Evolutionary conservation across 2,113 vertebrate species (phyloP).

Genomic region (Hippocampus zosterae): DNA sequence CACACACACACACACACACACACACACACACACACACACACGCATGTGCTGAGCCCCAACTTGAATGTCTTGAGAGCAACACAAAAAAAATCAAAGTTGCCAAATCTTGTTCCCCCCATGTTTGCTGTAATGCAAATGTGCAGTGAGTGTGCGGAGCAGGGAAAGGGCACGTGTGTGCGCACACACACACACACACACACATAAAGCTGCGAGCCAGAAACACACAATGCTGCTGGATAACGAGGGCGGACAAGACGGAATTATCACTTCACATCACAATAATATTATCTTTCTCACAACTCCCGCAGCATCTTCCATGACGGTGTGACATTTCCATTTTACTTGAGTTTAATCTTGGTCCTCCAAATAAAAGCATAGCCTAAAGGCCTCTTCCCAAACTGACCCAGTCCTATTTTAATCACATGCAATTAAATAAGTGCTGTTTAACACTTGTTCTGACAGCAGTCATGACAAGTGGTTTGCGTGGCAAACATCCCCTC

Average conservation of each 20-base stretch:
- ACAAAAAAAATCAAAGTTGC: slow-evolving; percentile 37
- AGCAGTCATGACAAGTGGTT: slow-evolving; percentile 73
- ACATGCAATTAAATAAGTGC: slow-evolving; percentile 78
- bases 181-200: slow-evolving; percentile 22
- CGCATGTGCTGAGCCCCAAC: slow-evolving; percentile 10
- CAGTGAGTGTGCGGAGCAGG: slow-evolving; percentile 31
- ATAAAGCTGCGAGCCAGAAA: slow-evolving; percentile 61
- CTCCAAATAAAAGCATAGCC: slow-evolving; percentile 73
- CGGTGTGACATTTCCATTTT: slow-evolving; percentile 76
- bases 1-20: not conserved
- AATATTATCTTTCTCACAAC: slow-evolving; percentile 71
- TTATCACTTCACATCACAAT: slow-evolving; percentile 73
- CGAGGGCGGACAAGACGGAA: slow-evolving; percentile 67
- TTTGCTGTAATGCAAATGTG: slow-evolving; percentile 47
- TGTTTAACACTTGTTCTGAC: slow-evolving; percentile 74
- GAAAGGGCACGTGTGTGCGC: slow-evolving; percentile 37
- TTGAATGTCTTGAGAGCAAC: slow-evolving; percentile 34
- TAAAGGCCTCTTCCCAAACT: slow-evolving; percentile 61
- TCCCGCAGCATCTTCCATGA: slow-evolving; percentile 66
- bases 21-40: not conserved
- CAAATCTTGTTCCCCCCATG: slow-evolving; percentile 39
- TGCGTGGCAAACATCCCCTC: slow-evolving; percentile 63
- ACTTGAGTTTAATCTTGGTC: slow-evolving; percentile 73
- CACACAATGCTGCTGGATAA: slow-evolving; percentile 62
- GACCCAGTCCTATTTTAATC: slow-evolving; percentile 77